phyloP scores from a whole-genome alignment of 2,797 vertebrate species.

The Sternarchorhynchus goeldii region DNA sequence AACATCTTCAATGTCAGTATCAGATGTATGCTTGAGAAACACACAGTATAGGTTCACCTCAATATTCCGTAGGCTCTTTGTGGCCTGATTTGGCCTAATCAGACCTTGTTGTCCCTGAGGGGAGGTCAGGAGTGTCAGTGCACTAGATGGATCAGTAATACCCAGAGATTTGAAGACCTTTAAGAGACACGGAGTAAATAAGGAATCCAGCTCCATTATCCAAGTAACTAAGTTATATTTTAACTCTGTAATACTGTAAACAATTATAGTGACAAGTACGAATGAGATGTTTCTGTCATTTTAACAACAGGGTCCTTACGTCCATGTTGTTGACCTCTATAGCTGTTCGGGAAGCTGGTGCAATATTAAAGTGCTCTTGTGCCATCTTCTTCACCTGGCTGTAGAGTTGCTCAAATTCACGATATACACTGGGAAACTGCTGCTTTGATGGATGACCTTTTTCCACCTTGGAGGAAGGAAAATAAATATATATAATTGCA shows the following conservation, averaged over 20 bases:
- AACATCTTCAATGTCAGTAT: background rate
- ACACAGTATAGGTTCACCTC: constrained; percentile 42
- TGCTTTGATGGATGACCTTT: constrained; percentile 72
- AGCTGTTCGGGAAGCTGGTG: constrained; percentile 67
- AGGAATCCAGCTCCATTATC: background rate
- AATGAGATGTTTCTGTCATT: too few relatives aligned
- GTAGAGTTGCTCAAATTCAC: constrained; percentile 91
- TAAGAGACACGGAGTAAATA: background rate
- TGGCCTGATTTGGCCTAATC: constrained; percentile 41
- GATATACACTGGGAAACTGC: constrained; percentile 87
- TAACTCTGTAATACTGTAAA: too few relatives aligned
- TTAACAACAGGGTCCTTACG: constrained; percentile 69
- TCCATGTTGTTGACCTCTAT: constrained; percentile 84
- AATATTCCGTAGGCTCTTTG: constrained; percentile 41
- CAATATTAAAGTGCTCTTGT: constrained; percentile 82
- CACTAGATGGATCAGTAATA: constrained; percentile 79
- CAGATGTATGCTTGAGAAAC: background rate
- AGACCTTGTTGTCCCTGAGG: constrained; percentile 52
- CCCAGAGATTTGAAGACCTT: constrained; percentile 90
- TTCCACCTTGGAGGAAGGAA: constrained; percentile 76
- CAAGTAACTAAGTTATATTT: background rate
- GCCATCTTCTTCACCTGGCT: constrained; percentile 84
- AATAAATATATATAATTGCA: background rate
- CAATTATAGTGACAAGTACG: background rate
- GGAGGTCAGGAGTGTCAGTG: constrained; percentile 59